Conservation (phyloP, 2,888 invertebrate species). For the Sminthurides aquaticus region DNA sequence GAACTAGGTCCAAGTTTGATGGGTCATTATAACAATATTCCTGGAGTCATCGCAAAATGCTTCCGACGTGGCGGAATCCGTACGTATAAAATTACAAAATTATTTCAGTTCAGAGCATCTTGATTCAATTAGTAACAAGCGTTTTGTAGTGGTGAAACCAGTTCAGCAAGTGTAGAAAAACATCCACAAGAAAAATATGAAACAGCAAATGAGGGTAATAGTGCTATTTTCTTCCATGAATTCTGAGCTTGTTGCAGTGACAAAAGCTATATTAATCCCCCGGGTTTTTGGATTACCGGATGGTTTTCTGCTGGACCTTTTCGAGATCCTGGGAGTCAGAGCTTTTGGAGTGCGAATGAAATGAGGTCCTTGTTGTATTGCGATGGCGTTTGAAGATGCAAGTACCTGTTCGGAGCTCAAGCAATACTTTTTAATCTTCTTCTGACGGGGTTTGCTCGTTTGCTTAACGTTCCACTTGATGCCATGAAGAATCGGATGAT, state of each 20-base stretch:
- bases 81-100: not conserved
- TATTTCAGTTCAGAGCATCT: no score
- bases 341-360: not conserved
- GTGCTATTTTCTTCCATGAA: not conserved
- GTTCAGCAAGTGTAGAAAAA: not conserved
- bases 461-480: conserved; percentile 2
- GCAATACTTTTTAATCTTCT: not conserved
- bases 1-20: no score
- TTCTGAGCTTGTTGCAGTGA: not conserved
- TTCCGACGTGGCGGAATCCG: not conserved
- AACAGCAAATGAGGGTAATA: conserved; percentile 7
- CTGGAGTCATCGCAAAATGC: not conserved
- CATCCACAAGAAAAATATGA: conserved; percentile 15
- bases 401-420: conserved; percentile 1
- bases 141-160: no score
- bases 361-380: not conserved
- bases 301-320: not conserved
- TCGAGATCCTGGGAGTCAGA: not conserved
- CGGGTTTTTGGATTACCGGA: not conserved
- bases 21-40: no score
- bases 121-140: no score
- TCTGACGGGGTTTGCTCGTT: not conserved
- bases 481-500: conserved; percentile 10
- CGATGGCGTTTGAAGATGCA: not conserved
- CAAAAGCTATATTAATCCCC: not conserved